Evolutionary conservation across 2,113 vertebrate species (phyloP).

Genomic region (Rhadina sibilatrix): DNA sequence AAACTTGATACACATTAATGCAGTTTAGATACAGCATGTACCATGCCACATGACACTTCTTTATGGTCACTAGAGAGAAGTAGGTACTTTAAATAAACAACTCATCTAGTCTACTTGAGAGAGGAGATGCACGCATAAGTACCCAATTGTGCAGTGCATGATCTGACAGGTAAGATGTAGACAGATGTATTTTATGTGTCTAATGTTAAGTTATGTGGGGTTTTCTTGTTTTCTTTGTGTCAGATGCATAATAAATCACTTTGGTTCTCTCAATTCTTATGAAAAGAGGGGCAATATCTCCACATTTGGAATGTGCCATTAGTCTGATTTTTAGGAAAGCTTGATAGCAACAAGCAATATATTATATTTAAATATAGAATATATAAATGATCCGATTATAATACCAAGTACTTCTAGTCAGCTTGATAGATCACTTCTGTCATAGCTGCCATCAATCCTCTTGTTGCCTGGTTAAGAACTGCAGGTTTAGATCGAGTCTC

Average conservation of each 20-base stretch:
- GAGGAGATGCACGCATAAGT: background rate
- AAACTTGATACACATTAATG: background rate
- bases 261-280: background rate
- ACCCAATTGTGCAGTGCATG: background rate
- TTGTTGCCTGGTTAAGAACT: background rate
- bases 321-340: background rate
- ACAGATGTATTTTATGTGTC: background rate
- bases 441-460: background rate
- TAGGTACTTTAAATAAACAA: background rate
- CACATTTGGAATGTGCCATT: background rate
- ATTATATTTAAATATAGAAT: background rate
- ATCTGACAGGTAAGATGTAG: background rate
- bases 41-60: background rate
- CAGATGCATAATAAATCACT: background rate
- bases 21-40: background rate
- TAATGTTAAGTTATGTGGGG: background rate
- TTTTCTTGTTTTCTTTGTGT: background rate
- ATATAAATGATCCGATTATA: background rate
- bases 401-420: background rate
- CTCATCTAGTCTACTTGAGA: background rate
- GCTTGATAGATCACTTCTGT: background rate
- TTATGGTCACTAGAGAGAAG: background rate
- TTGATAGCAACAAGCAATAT: background rate
- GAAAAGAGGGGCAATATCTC: background rate
- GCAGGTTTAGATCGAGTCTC: background rate